These are phyloP conservation scores for Dicyrtoma fusca DNA, from an alignment of 2,888 invertebrate species.

Conservation along the genomic window DNA sequence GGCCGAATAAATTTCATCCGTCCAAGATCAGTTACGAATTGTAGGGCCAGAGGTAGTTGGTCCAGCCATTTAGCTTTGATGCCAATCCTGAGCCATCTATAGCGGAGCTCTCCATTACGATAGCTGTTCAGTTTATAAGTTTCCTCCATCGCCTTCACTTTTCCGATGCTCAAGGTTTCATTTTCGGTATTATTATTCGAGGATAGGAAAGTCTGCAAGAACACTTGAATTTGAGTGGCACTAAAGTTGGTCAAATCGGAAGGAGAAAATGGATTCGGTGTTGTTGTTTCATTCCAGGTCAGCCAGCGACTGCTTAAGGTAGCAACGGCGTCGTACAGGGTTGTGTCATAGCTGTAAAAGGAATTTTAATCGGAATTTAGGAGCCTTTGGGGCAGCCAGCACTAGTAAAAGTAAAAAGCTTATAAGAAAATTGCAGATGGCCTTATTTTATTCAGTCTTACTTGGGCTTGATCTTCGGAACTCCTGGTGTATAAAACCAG, in stretches of 20 bases:
- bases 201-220: slow-evolving; percentile 61
- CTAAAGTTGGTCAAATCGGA: slow-evolving; percentile 66
- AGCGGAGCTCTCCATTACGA: slow-evolving; percentile 77
- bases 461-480: slow-evolving; percentile 84
- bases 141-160: slow-evolving; percentile 67
- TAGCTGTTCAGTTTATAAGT: slow-evolving; percentile 69
- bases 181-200: slow-evolving; percentile 57
- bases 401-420: too few relatives aligned
- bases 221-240: slow-evolving; percentile 70
- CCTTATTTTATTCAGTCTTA: slow-evolving; percentile 62
- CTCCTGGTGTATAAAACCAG: slow-evolving; percentile 81
- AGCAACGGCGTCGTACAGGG: slow-evolving; percentile 68
- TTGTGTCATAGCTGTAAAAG: slow-evolving; percentile 68
- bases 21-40: slow-evolving; percentile 81
- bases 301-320: slow-evolving; percentile 67
- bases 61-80: slow-evolving; percentile 73
- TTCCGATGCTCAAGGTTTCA: slow-evolving; percentile 65
- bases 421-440: slow-evolving; percentile 44
- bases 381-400: too few relatives aligned
- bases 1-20: slow-evolving; percentile 91
- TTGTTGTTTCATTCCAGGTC: slow-evolving; percentile 60
- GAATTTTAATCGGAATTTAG: neutral
- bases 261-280: slow-evolving; percentile 60
- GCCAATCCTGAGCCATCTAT: slow-evolving; percentile 78
- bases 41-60: slow-evolving; percentile 70